These are phyloP conservation scores for Tarsius wallacei DNA, from an alignment of 2,797 vertebrate genomes.

Conservation along the genomic window DNA sequence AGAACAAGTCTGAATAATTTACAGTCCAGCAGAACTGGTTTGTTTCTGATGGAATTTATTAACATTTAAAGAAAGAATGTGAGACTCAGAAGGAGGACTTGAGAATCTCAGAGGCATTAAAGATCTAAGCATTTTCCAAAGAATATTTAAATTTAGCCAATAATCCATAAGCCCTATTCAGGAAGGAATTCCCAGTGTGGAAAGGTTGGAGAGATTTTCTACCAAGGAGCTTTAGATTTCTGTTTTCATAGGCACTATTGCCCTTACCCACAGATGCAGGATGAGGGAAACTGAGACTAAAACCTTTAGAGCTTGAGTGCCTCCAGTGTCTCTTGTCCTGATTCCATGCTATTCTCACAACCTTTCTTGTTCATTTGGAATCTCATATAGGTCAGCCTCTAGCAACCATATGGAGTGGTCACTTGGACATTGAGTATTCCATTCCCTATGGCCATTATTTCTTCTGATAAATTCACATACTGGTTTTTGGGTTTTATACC, in stretches of 20 bases:
- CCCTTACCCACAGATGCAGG: background rate
- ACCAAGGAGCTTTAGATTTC: background rate
- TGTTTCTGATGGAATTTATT: conserved; percentile 66
- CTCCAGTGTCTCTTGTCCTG: background rate
- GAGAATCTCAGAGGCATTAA: conserved; percentile 11
- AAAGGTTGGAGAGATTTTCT: background rate
- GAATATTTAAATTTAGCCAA: background rate
- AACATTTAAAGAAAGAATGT: conserved; percentile 69
- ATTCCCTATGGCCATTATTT: background rate
- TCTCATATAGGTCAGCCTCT: background rate
- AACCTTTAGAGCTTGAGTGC: background rate
- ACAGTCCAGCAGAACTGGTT: conserved; percentile 30
- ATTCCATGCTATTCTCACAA: background rate
- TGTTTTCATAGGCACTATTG: background rate
- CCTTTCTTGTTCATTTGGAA: background rate
- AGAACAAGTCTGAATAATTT: conserved; percentile 65
- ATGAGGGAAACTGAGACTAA: background rate
- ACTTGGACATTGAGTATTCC: background rate
- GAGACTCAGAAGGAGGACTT: background rate
- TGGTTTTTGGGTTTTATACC: conserved; percentile 13
- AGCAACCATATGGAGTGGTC: background rate
- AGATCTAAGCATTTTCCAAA: conserved; percentile 10
- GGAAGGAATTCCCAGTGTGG: background rate
- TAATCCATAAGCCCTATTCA: background rate
- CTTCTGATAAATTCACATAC: background rate